Evolutionary conservation across 1,140 invertebrate species (phyloP), one percentile per base, ranked within the genome.

Genomic region (Calephelis nemesis): DNA sequence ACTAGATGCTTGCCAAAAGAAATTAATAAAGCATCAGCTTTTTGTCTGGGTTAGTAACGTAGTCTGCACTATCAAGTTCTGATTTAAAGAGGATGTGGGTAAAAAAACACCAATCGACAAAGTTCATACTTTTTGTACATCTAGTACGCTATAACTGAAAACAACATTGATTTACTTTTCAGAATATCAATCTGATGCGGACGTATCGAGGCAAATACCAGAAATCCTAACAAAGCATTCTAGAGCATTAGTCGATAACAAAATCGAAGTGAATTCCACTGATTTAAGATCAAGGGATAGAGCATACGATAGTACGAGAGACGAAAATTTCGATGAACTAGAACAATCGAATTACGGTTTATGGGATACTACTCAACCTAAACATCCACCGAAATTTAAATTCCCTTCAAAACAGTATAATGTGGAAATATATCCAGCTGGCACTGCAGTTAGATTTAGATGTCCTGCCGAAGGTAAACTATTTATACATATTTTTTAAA

Each of bases 341-440:
- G 87, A 85, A 15, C 84, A 85, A 75, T 77, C 83, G 0, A 81
- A 73, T 62, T 85, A 87, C 50, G 90, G 87, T 6, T 81, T 87
- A 60, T 78, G 88, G 5, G 85, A 92, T 75, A 74, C 82, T 12
- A 84, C 79, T 7, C 83, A 80, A 42, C 84, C 82, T 7, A 83
- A 88, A 69, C 89, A 78, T 47, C 67, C 79, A 6, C 92, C 92
- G 1, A 82, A 76, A 67, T 93, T 92, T 62, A 93, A 92, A 70
- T 87, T 92, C 82, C 82, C 82, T 1, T 74, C 82, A 1, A 93
- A 87, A 80, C 78, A 92, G 81, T 87, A 76, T 42, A 76, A 74
- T 3, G 87, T 88, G 73, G 84, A 92, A 65, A 91, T 87, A 76
- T 92, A 92, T 70, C 90, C 91, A 5, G 88, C 88, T 47, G 92